Evolutionary conservation across 2,888 invertebrate genomes (phyloP).

Genomic region (Drosophila pseudotakahashii): DNA sequence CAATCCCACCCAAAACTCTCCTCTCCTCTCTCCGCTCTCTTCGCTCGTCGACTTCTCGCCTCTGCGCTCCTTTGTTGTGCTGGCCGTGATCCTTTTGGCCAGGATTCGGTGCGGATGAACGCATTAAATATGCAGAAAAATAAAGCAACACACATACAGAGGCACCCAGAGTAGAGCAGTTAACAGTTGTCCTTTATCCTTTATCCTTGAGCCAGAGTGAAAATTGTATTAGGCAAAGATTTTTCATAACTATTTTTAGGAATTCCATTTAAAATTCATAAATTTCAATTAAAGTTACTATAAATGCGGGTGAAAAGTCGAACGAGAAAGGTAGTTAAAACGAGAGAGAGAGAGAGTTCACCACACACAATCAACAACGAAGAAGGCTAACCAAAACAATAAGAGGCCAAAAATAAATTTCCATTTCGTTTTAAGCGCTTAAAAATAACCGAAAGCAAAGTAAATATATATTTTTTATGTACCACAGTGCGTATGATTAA

Average conservation of each 20-base stretch:
- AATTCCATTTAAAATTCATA: background rate
- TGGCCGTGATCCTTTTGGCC: constrained; percentile 64
- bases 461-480: constrained; percentile 1
- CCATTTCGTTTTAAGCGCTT: background rate
- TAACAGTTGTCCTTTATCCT: constrained; percentile 54
- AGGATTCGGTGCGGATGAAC: constrained; percentile 39
- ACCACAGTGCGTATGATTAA: constrained; percentile 47
- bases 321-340: background rate
- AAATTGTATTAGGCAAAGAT: constrained; percentile 23
- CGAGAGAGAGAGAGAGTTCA: constrained; percentile 15
- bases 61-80: constrained; percentile 42
- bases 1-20: constrained; percentile 53
- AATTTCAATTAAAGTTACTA: too few relatives aligned
- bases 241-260: background rate
- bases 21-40: constrained; percentile 33
- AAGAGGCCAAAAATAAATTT: background rate
- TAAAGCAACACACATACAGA: constrained; percentile 19
- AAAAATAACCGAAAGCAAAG: too few relatives aligned
- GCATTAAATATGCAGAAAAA: constrained; percentile 52
- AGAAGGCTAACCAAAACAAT: background rate
- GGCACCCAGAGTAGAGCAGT: constrained; percentile 26
- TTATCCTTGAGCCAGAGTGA: constrained; percentile 29
- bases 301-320: background rate
- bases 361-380: background rate
- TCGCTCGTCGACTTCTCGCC: constrained; percentile 9